Conservation (phyloP, 2,888 invertebrate species). For the Drosophila paramelanica region DNA sequence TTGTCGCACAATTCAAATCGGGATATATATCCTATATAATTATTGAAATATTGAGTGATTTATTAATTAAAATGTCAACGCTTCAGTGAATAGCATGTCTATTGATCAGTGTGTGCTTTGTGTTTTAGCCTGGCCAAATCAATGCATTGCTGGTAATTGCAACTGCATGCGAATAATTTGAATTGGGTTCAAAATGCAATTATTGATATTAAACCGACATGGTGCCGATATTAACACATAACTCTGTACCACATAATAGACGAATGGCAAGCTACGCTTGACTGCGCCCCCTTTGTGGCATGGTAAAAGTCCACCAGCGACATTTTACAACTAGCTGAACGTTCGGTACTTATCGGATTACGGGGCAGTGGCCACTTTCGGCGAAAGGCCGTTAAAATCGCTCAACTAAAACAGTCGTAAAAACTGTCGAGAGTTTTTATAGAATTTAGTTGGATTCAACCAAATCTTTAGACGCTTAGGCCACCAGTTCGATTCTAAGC, state of each 20-base stretch:
- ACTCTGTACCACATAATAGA: conserved; percentile 10
- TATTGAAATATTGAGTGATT: background rate
- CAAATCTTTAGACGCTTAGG: conserved; percentile 31
- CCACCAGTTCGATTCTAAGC: conserved; percentile 69
- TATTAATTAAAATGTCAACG: conserved; percentile 39
- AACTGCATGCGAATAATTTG: conserved; percentile 5
- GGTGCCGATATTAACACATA: background rate
- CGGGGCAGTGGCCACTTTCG: conserved; percentile 55
- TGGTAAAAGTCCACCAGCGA: conserved; percentile 54
- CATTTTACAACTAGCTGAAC: conserved; percentile 30
- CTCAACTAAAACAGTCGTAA: conserved; percentile 75
- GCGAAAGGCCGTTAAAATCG: conserved; percentile 73
- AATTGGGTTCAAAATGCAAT: conserved; percentile 12
- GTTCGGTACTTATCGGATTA: conserved; percentile 30
- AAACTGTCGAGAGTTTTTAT: conserved; percentile 59
- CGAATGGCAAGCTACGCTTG: conserved; percentile 52
- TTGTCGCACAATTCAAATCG: conserved; percentile 8
- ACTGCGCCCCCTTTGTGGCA: conserved; percentile 19
- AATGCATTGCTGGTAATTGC: conserved; percentile 4
- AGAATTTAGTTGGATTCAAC: conserved; percentile 54
- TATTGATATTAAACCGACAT: background rate
- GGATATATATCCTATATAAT: background rate
- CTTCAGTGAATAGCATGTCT: conserved; percentile 31
- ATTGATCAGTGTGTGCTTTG: background rate
- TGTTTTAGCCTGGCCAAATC: background rate